Evolutionary conservation across 2,888 invertebrate species (phyloP), one percentile per base, ranked within the genome.

Genomic region (Microdon myrmicae): DNA sequence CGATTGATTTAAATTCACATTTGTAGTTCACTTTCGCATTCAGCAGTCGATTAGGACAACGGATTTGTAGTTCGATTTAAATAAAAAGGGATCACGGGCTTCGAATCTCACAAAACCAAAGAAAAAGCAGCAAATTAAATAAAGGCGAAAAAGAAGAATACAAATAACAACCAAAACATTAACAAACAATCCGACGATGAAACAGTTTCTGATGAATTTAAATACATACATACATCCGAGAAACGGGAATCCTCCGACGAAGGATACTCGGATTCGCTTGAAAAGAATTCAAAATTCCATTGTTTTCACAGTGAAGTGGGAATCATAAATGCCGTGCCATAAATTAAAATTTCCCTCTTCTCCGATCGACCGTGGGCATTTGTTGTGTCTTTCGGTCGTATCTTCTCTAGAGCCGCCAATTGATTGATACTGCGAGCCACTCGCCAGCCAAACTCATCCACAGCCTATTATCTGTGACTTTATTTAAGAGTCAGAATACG

Each of bases 201-300:
- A 29, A 37, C 16, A 25, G 14, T 41, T 47, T 35, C 20, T 37
- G 41, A 41, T 47, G 47, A 47, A 41, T 56, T 56, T 56, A 48
- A 56, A 54, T 59, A 38, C 51, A 39, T 45, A 28, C 23, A 23
- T 53, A n/a, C n/a, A n/a, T 51, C 12, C 25, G 29, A 41, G 22
- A 49, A 26, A 44, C 32, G 26, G 10, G 16, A 25, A 26, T 12
- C 8, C 10, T 17, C 19, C 23, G 53, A 17, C 16, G 19, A 53
- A 53, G 17, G 31, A 38, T 16, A 9, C 7, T 7, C 8, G 13
- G 47, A 41, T 47, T 53, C 45, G 20, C n/a, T 16, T 16, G 53
- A 47, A 53, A 39, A 56, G 51, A 44, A 45, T 48, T 53, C 44
- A 41, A 35, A 53, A 59, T 59, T 59, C 53, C 39, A 59, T 59